Evolutionary conservation across 2,113 vertebrate genomes (phyloP), one percentile per base, ranked within the genome.

Genomic region (Anarrhichthys ocellatus): DNA sequence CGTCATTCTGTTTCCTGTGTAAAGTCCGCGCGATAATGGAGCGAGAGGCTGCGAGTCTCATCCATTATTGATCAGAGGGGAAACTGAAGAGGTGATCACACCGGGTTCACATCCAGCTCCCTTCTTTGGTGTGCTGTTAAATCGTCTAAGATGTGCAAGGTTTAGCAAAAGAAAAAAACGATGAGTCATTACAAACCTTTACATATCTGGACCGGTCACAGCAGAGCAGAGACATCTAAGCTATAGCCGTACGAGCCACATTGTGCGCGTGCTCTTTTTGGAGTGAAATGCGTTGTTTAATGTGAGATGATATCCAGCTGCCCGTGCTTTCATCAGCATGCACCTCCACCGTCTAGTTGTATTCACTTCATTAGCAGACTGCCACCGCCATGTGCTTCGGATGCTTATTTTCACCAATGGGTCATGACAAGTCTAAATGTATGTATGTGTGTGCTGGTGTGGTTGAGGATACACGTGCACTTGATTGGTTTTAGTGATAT

Each of bases 331-430:
- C 88, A 91, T 91, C 92, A 89, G 89, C 87, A 88, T 90, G 78
- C 88, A 76, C 79, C 81, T 85, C 89, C 78, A 75, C 88, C 54
- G 81, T 87, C 84, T 76, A 79, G 59, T 91, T 93, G 78, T 91
- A 88, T 93, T 89, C 87, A 85, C 87, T 90, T 91, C 89, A 90
- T 93, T 92, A 93, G 84, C 88, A 82, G 65, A 82, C 87, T 73
- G 88, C 84, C 80, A 38, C 71, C 56, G 84, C 83, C 79, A 82
- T 90, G 84, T 72, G 78, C 80, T 2, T 70, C 46, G 18, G 80
- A 81, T 52, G 81, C 85, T 82, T 88, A 88, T 88, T 83, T 80
- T 81, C 71, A 87, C 58, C 81, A 91, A 93, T 90, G 78, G 88
- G 78, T 88, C 88, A 74, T 80, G 91, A 92, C 91, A 84, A 80